Evolutionary conservation across 1,140 invertebrate species (phyloP).

Genomic region (Lutraria rhynchaena): DNA sequence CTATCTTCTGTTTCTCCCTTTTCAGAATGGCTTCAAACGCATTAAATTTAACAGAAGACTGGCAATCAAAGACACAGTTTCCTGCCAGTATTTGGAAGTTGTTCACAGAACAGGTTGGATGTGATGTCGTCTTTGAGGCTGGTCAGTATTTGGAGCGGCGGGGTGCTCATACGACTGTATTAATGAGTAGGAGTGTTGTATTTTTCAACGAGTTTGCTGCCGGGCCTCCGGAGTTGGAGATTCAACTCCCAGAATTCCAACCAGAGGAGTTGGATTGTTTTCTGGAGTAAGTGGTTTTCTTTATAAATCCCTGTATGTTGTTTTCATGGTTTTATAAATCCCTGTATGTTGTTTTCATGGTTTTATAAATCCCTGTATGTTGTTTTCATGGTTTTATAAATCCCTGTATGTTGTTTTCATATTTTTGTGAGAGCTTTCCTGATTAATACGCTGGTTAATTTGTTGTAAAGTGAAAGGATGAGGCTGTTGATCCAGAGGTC

Average conservation of each 20-base stretch:
- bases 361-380: not conserved
- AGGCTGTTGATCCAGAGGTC: too few relatives aligned
- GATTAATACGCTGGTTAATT: too few relatives aligned
- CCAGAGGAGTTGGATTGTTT: conserved; percentile 47
- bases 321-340: not conserved
- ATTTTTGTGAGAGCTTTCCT: too few relatives aligned
- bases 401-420: too few relatives aligned
- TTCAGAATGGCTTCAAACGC: conserved; percentile 3
- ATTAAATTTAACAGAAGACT: not conserved
- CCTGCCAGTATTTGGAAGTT: conserved; percentile 16
- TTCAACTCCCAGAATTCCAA: conserved; percentile 13
- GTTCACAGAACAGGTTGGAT: conserved; percentile 22
- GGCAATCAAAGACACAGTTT: conserved; percentile 13
- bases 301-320: not conserved
- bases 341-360: not conserved
- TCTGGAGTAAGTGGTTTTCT: conserved; percentile 34
- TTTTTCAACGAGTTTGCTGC: conserved; percentile 38
- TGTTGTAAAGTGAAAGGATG: too few relatives aligned
- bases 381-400: too few relatives aligned
- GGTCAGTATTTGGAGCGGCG: conserved; percentile 23
- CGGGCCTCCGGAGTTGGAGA: conserved; percentile 19
- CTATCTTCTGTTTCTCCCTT: too few relatives aligned
- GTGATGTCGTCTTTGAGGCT: conserved; percentile 48
- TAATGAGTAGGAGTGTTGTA: conserved; percentile 39
- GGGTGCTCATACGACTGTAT: conserved; percentile 34